phyloP scores from a whole-genome alignment of 2,888 invertebrate genomes.

The Phasia obesa region DNA sequence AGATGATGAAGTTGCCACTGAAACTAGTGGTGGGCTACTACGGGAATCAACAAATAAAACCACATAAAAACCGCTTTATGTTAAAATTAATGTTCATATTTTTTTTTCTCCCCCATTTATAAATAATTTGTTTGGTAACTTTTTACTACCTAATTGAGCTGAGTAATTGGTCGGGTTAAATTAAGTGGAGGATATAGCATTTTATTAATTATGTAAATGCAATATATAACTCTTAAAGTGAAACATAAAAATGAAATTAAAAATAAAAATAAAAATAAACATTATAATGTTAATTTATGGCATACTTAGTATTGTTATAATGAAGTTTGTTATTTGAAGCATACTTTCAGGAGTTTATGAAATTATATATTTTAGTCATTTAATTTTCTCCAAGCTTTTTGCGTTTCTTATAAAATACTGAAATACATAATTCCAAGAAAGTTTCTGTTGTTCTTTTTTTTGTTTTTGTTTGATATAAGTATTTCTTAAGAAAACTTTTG shows the following conservation, averaged over 20 bases:
- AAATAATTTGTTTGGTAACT: constrained; percentile 50
- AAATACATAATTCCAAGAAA: constrained; percentile 27
- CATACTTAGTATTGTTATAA: constrained; percentile 30
- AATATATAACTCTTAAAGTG: constrained; percentile 2
- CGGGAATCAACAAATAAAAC: constrained; percentile 42
- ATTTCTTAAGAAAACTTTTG: constrained; percentile 47
- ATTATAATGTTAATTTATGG: constrained; percentile 24
- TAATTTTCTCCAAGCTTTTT: background rate
- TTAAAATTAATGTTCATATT: constrained; percentile 61
- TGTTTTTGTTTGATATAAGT: background rate
- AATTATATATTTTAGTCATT: constrained; percentile 24
- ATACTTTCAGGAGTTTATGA: constrained; percentile 51
- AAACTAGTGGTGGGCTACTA: constrained; percentile 13
- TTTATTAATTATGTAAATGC: background rate
- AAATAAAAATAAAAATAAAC: background rate
- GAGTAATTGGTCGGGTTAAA: constrained; percentile 48
- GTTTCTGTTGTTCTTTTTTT: constrained; percentile 18
- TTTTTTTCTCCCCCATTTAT: constrained; percentile 11
- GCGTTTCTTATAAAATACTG: background rate
- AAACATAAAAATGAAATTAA: background rate
- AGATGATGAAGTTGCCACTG: background rate
- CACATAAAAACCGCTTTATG: constrained; percentile 56
- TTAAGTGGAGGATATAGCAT: constrained; percentile 32
- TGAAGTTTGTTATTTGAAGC: constrained; percentile 21
- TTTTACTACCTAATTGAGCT: constrained; percentile 13